These are phyloP conservation scores for Meles meles DNA, from an alignment of 2,113 vertebrate species.

Conservation along the genomic window DNA sequence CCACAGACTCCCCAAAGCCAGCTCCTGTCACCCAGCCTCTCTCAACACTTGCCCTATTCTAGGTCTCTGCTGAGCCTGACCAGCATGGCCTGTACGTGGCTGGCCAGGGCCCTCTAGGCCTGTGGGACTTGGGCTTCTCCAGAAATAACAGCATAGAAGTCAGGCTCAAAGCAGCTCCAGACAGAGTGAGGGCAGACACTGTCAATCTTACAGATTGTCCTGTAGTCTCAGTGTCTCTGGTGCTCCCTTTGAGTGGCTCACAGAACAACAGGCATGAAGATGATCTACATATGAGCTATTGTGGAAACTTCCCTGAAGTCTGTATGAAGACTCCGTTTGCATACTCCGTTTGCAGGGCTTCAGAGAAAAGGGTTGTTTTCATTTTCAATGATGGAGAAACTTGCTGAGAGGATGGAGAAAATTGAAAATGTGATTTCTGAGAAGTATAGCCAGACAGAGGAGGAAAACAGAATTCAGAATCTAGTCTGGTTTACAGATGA, in stretches of 20 bases:
- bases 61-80: not conserved
- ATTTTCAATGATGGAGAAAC: not conserved
- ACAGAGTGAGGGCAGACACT: not conserved
- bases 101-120: not conserved
- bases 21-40: not conserved
- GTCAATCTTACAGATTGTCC: not conserved
- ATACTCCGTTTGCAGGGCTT: not conserved
- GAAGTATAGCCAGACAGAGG: not conserved
- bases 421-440: not conserved
- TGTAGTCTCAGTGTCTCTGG: not conserved
- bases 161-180: not conserved
- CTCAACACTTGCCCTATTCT: not conserved
- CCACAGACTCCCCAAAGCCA: not conserved
- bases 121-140: not conserved
- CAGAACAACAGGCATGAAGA: not conserved
- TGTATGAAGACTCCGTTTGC: not conserved
- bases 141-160: not conserved
- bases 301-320: not conserved
- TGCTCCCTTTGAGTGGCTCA: not conserved
- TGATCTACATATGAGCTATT: not conserved
- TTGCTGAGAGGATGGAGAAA: not conserved
- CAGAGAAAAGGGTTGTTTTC: not conserved
- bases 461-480: not conserved
- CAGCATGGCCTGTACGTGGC: not conserved
- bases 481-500: not conserved